Percentiles rank a stretch among this genome's conserved stretches.
Evolutionary conservation across 2,888 invertebrate species (phyloP).

Genomic region (Druceiella hillmani): DNA sequence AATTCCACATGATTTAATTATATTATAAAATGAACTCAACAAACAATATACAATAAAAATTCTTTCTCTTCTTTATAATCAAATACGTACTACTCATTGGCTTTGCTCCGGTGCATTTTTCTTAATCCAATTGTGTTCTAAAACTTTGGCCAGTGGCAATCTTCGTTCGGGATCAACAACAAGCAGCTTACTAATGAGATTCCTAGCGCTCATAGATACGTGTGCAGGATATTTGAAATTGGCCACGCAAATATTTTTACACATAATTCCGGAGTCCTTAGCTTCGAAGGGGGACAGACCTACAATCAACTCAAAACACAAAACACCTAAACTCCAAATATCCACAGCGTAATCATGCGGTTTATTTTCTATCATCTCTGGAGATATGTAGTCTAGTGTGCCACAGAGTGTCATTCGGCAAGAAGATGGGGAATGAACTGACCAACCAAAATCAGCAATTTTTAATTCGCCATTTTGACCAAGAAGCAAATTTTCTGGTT

Average conservation of each 20-base stretch:
- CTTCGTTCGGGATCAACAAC: constrained; percentile 71
- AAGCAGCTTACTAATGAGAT: constrained; percentile 74
- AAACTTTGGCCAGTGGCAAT: constrained; percentile 64
- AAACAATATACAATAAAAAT: no score
- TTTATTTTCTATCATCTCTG: constrained; percentile 91
- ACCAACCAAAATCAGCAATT: constrained; percentile 98
- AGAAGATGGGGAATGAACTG: constrained; percentile 92
- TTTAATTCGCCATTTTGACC: constrained; percentile 83
- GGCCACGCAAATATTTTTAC: constrained; percentile 67
- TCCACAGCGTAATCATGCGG: constrained; percentile 88
- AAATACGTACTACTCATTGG: no score
- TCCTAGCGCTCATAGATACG: constrained; percentile 66
- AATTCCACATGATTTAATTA: no score
- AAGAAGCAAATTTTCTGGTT: constrained; percentile 91
- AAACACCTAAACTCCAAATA: constrained; percentile 92
- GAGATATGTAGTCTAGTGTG: constrained; percentile 92
- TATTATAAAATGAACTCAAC: no score
- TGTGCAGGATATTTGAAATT: constrained; percentile 67
- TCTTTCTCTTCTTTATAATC: no score
- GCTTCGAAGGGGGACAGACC: constrained; percentile 93
- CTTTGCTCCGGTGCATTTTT: constrained; percentile 49
- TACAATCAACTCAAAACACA: constrained; percentile 90
- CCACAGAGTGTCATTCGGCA: constrained; percentile 89
- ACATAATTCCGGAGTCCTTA: constrained; percentile 67
- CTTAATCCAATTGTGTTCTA: constrained; percentile 77